Evolutionary conservation across 2,797 vertebrate genomes (phyloP).

Genomic region (Bufotes viridis): DNA sequence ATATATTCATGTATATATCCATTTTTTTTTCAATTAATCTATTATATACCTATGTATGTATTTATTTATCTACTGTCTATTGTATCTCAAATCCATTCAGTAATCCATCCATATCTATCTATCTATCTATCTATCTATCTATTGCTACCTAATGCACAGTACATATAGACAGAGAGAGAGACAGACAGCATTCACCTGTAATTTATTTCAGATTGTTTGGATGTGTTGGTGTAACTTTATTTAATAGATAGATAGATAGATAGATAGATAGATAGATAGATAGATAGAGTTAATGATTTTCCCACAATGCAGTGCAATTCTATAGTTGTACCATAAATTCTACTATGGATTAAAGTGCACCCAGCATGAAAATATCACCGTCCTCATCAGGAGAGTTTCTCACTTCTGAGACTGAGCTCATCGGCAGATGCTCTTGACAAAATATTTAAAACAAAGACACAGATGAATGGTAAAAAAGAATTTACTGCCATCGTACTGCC

Average conservation of each 20-base stretch:
- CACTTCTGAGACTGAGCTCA: neutral
- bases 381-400: neutral
- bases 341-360: neutral
- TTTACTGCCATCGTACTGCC: conserved; percentile 22
- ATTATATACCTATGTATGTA: too few species aligned
- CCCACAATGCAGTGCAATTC: neutral
- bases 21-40: too few species aligned
- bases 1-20: too few species aligned
- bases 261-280: neutral
- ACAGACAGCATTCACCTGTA: too few species aligned
- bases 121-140: too few species aligned
- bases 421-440: neutral
- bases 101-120: too few species aligned
- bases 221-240: too few species aligned
- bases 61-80: too few species aligned
- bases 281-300: neutral
- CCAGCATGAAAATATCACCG: conserved; percentile 12
- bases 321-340: neutral
- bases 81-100: too few species aligned
- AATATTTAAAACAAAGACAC: conserved; percentile 42
- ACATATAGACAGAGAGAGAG: too few species aligned
- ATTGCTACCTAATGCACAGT: too few species aligned
- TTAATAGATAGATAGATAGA: neutral
- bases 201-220: too few species aligned
- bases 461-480: conserved; percentile 35